These are phyloP conservation scores for Sphaerodactylus townsendi DNA, from an alignment of 2,113 vertebrate genomes.

Conservation along the genomic window DNA sequence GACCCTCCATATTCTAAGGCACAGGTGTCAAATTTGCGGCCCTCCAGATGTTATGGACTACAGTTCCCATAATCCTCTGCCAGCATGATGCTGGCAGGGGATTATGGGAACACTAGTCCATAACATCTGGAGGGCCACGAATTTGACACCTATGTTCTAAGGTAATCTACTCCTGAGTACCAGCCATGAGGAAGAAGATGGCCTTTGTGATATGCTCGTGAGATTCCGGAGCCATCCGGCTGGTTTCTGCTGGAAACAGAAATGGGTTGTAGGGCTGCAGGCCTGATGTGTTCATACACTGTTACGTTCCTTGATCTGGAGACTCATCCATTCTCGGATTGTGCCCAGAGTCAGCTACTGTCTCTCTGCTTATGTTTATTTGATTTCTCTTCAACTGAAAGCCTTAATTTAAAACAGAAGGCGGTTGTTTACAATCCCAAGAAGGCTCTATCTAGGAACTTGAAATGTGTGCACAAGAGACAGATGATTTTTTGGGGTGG, in stretches of 20 bases:
- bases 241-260: too few relatives aligned
- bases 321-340: not conserved
- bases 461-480: too few relatives aligned
- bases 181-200: not conserved
- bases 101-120: too few relatives aligned
- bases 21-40: too few relatives aligned
- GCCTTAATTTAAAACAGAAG: slow-evolving; percentile 13
- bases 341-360: not conserved
- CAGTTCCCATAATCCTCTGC: too few relatives aligned
- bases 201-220: not conserved
- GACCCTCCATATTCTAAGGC: not conserved
- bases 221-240: not conserved
- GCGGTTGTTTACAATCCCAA: not conserved
- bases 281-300: too few relatives aligned
- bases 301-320: not conserved
- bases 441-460: not conserved
- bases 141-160: not conserved
- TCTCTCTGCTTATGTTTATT: not conserved
- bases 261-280: not conserved
- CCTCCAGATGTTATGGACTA: too few relatives aligned
- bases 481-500: too few relatives aligned
- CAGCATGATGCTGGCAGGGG: too few relatives aligned
- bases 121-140: too few relatives aligned
- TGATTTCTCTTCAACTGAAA: not conserved
- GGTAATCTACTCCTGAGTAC: not conserved